phyloP scores from a whole-genome alignment of 53 echinoderm and acorn worm genomes.

The Pentamera pediparva region DNA sequence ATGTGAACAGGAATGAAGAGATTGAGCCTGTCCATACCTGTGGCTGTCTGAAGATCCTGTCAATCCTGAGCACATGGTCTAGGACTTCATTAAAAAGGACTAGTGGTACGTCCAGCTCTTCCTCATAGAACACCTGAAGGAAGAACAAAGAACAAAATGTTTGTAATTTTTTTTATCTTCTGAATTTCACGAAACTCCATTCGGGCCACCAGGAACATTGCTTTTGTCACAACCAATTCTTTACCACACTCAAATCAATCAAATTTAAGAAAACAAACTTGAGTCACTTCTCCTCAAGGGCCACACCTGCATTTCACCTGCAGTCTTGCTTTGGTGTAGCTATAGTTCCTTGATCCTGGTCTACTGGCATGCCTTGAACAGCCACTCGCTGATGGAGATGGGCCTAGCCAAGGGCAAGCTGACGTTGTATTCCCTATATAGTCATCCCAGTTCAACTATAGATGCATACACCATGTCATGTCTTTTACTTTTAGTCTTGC shows the following conservation, averaged over 20 bases:
- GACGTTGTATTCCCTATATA: no score
- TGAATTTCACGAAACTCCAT: no score
- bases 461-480: no score
- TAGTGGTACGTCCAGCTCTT: slow-evolving; percentile 92
- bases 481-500: slow-evolving; percentile 78
- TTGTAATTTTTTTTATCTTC: no score
- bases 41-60: slow-evolving; percentile 99
- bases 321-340: slow-evolving; percentile 87
- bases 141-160: background rate
- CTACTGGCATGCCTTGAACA: slow-evolving; percentile 94
- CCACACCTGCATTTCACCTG: no score
- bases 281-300: no score
- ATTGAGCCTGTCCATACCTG: no score
- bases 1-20: background rate
- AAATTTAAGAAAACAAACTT: no score
- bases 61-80: slow-evolving; percentile 94
- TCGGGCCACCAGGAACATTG: no score
- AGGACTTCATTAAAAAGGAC: slow-evolving; percentile 96
- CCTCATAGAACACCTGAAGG: slow-evolving; percentile 90
- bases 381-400: slow-evolving; percentile 94
- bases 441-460: no score
- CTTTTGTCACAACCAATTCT: no score
- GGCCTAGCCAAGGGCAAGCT: slow-evolving; percentile 72
- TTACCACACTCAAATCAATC: no score
- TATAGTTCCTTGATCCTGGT: slow-evolving; percentile 78